Evolutionary conservation across 2,797 vertebrate species (phyloP), one percentile per base, ranked within the genome.

Genomic region (Enteromius argenteus): DNA sequence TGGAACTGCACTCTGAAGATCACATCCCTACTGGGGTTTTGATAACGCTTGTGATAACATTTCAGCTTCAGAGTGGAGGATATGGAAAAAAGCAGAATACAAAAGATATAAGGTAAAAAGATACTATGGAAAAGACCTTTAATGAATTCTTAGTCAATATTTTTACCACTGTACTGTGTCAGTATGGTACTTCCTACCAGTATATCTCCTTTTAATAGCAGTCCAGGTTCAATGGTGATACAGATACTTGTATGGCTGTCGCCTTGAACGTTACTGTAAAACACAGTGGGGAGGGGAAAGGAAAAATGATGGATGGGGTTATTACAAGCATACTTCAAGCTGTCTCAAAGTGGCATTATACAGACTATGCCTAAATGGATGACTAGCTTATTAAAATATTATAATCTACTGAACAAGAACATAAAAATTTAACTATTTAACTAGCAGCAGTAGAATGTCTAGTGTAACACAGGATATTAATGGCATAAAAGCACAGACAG

Each of bases 1-100:
- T 99, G 98, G 94, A 99, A 99, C 94, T 99, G 98, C 86, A 98
- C 97, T 0, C 97, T 95, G 93, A 99, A 99, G 87, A 99, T 95
- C 84, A 97, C 96, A 0, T 99, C 98, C 10, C 98, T 95, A 60
- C 93, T 96, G 0, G 97, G 95, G 91, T 94, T 97, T 79, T 96
- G 96, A 93, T 94, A 98, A 78, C 96, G 95, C 93, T 99, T 99
- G 92, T 99, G 98, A 92, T 99, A 99, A 88, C 98, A 99, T 90
- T 99, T 99, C 81, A 99, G 88, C 98, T 99, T 85, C 0, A 76
- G 62, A 37, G 17, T 15, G 37, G 17, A 71, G 27, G 13, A 51
- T 23, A 71, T 64, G 17, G n/a, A 62, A 53, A 85, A 80, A 3
- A 27, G 7, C 21, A 7, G 71, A 53, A 66, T 6, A 74, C 23